Base-by-base conservation (phyloP, 2,113 vertebrate genomes). In the Macrotis lagotis region DNA sequence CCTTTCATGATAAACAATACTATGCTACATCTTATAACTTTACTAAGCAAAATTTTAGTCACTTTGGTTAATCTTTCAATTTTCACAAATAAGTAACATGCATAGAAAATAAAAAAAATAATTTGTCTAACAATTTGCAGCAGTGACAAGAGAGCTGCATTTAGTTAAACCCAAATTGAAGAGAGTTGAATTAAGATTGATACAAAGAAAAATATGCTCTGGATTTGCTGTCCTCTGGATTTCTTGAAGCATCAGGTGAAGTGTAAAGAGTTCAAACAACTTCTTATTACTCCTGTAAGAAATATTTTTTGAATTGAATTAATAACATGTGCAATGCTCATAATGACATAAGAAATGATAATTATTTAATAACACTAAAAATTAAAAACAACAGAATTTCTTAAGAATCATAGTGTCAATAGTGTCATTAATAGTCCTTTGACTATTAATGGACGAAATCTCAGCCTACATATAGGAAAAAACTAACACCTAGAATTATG, bases 131-230 rank as follows among this genome's bases (percentile, higher is more conserved):
- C 95, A 97, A 94, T 92, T 97, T 93, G 91, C 31, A 91, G 49
- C 97, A 50, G 96, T 94, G 25, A 89, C 51, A 48, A 98, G 8
- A 51, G 97, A 93, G 91, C 37, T 97, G 91, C 59, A 97, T 92
- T 98, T 98, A 3, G 88, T 97, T 92, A 98, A 97, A 52, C 99
- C 98, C 96, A 99, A 98, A 96, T 99, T 99, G 98, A 99, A 98
- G 48, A 99, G 98, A 97, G 99, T 99, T 48, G 99, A 99, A 93
- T 98, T 98, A 26, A 99, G 98, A 95, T 99, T 99, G 96, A 99
- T 98, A 94, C 97, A 97, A 91, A 99, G 98, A 97, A 99, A 99
- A 12, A 98, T 97, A 83, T 99, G 98, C 8, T 98, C 95, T 53
- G 98, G 98, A 92, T 98, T 98, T 24, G 97, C 95, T 8, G 98